Evolutionary conservation across 1,140 invertebrate genomes (phyloP).

Genomic region (Drosophila lacteicornis): DNA sequence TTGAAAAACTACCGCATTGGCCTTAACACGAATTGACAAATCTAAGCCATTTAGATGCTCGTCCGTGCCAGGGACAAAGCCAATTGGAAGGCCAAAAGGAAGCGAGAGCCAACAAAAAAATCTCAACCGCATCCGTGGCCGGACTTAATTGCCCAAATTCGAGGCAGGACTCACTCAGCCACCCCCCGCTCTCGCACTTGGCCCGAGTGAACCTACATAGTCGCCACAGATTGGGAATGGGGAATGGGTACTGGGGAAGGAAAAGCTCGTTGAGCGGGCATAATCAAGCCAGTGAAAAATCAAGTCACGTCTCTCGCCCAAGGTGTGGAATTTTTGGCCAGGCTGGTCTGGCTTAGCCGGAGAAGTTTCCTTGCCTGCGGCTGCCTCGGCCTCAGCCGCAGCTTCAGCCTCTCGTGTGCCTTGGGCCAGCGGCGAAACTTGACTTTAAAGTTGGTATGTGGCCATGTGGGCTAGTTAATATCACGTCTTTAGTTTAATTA

Average conservation of each 20-base stretch:
- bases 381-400: background rate
- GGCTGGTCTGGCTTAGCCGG: slow-evolving; percentile 37
- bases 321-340: slow-evolving; percentile 71
- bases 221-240: slow-evolving; percentile 4
- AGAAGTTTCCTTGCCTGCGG: slow-evolving; percentile 13
- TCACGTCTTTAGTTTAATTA: slow-evolving; percentile 76
- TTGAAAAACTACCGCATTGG: slow-evolving; percentile 71
- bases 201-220: slow-evolving; percentile 21
- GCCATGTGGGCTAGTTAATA: slow-evolving; percentile 65
- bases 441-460: slow-evolving; percentile 48
- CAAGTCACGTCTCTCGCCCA: slow-evolving; percentile 70
- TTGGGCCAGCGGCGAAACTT: slow-evolving; percentile 50
- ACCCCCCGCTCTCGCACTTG: slow-evolving; percentile 8
- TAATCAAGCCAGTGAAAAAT: slow-evolving; percentile 76
- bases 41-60: slow-evolving; percentile 68
- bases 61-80: slow-evolving; percentile 51
- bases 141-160: slow-evolving; percentile 68
- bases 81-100: slow-evolving; percentile 39
- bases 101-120: slow-evolving; percentile 51
- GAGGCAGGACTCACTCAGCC: slow-evolving; percentile 19
- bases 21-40: slow-evolving; percentile 79
- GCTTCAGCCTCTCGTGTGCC: slow-evolving; percentile 32
- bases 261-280: slow-evolving; percentile 50
- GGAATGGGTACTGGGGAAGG: slow-evolving; percentile 24
- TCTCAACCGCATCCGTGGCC: slow-evolving; percentile 56